Conservation (phyloP, 2,888 invertebrate species). For the Formica aserva region DNA sequence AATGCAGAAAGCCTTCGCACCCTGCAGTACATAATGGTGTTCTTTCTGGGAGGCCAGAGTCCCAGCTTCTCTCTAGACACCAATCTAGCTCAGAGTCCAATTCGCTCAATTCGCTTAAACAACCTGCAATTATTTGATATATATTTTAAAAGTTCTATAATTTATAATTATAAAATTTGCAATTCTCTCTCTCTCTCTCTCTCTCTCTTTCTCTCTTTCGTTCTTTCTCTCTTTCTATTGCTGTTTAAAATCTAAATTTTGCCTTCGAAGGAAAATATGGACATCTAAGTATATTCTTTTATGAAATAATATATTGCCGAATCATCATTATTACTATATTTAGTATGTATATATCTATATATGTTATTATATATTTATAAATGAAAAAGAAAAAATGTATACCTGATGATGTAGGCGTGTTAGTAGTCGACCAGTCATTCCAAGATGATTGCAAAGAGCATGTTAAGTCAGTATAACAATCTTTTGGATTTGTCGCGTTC, state of each 20-base stretch:
- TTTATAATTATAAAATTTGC: background rate
- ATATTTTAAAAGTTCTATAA: background rate
- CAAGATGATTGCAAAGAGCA: constrained; percentile 80
- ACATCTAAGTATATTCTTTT: background rate
- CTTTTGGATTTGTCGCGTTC: constrained; percentile 68
- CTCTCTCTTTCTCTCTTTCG: too few relatives aligned
- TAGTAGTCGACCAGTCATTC: constrained; percentile 81
- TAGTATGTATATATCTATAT: background rate
- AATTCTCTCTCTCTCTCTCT: background rate
- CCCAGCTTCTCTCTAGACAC: constrained; percentile 84
- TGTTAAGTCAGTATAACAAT: constrained; percentile 82
- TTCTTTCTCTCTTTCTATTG: background rate
- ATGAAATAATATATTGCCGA: background rate
- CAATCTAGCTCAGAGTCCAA: constrained; percentile 83
- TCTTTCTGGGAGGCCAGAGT: constrained; percentile 86
- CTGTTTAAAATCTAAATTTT: background rate
- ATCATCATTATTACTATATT: background rate
- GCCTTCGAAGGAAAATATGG: background rate
- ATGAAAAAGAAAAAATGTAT: constrained; percentile 31
- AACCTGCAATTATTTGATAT: constrained; percentile 64
- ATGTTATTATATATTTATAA: background rate
- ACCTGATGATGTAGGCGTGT: constrained; percentile 78
- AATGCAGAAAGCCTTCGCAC: constrained; percentile 86
- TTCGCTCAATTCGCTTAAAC: constrained; percentile 81
- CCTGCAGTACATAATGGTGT: constrained; percentile 88